Percentiles rank a stretch among this genome's conserved stretches.
phyloP scores from a whole-genome alignment of 2,797 vertebrate genomes.

The Anguilla marmorata region DNA sequence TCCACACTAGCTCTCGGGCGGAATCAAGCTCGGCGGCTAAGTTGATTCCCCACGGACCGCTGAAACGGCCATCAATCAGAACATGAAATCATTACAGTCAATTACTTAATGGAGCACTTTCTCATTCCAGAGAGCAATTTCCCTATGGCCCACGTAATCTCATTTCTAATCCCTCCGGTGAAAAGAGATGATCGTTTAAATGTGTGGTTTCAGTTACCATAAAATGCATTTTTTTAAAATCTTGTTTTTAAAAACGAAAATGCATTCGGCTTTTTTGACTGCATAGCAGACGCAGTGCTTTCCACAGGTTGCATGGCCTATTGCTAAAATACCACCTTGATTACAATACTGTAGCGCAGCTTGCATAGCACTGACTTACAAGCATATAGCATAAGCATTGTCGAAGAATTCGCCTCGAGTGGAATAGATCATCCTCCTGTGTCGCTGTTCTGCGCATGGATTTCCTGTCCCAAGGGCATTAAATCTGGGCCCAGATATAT shows the following conservation, averaged over 20 bases:
- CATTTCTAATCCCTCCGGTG: conserved; percentile 19
- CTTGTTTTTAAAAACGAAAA: background rate
- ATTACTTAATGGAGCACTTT: conserved; percentile 24
- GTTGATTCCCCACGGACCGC: background rate
- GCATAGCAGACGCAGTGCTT: background rate
- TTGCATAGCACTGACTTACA: background rate
- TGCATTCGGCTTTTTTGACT: background rate
- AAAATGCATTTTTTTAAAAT: background rate
- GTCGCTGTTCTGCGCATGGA: background rate
- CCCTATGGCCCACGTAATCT: conserved; percentile 9
- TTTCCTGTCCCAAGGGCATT: background rate
- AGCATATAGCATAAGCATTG: background rate
- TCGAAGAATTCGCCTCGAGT: background rate
- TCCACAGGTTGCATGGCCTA: background rate
- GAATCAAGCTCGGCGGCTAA: background rate
- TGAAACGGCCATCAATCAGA: conserved; percentile 11
- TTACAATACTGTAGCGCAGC: background rate
- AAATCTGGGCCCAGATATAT: background rate
- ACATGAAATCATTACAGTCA: conserved; percentile 23
- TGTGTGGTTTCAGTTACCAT: background rate
- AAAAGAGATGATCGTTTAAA: conserved; percentile 1
- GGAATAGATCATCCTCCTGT: background rate
- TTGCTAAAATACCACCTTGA: background rate
- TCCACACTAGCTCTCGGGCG: background rate
- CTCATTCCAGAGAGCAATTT: conserved; percentile 16